Percentiles rank a stretch among this genome's conserved stretches.
phyloP scores from a whole-genome alignment of 1,140 invertebrate species.

The Drosophila miranda region DNA sequence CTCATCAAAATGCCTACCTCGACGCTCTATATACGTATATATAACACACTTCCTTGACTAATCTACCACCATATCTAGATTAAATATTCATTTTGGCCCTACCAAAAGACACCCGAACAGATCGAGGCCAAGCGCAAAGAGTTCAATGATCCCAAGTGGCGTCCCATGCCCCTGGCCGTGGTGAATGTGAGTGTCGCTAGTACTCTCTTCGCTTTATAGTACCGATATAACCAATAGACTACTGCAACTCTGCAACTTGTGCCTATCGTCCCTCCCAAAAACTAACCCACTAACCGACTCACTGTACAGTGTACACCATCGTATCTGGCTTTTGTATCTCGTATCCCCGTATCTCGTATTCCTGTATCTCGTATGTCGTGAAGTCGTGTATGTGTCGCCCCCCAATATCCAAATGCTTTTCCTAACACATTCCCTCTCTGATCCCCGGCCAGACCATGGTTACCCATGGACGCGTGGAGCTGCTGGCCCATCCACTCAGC shows the following conservation, averaged over 20 bases:
- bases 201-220: constrained; percentile 11
- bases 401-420: neutral
- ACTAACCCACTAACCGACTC: constrained; percentile 40
- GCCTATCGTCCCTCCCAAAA: constrained; percentile 21
- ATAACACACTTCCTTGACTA: neutral
- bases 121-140: constrained; percentile 83
- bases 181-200: constrained; percentile 85
- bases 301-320: neutral
- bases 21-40: neutral
- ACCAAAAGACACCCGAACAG: constrained; percentile 84
- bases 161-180: constrained; percentile 85
- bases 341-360: constrained; percentile 16
- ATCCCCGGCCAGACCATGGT: constrained; percentile 88
- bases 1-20: neutral
- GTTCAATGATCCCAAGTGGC: constrained; percentile 85
- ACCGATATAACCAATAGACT: constrained; percentile 4
- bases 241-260: constrained; percentile 35
- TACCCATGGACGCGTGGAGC: constrained; percentile 89
- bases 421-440: constrained; percentile 30
- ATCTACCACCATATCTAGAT: constrained; percentile 82
- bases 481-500: constrained; percentile 90
- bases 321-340: constrained; percentile 37
- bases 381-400: constrained; percentile 16
- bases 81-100: constrained; percentile 86
- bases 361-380: constrained; percentile 17